Conservation (phyloP, 2,888 invertebrate species). For the Lumbricus terrestris region DNA sequence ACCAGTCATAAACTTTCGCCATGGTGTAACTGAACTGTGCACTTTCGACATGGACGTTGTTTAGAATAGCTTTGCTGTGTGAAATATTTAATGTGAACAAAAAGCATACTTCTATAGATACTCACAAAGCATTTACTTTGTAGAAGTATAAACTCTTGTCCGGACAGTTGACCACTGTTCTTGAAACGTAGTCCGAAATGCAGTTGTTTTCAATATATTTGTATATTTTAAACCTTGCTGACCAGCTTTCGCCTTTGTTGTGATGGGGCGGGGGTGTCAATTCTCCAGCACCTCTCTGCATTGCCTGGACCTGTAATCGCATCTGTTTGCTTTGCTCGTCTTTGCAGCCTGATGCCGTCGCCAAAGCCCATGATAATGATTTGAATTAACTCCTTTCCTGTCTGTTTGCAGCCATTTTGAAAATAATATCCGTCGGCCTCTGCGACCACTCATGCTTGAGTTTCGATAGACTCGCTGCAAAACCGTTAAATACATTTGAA, state of each 20-base stretch:
- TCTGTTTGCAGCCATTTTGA: neutral
- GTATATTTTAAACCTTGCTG: neutral
- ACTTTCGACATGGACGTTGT: neutral
- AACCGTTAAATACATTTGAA: neutral
- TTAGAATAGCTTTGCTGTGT: neutral
- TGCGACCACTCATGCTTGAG: neutral
- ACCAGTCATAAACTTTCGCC: neutral
- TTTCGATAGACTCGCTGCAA: neutral
- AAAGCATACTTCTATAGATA: neutral
- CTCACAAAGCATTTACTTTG: neutral
- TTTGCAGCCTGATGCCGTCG: neutral
- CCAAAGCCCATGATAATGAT: constrained; percentile 3
- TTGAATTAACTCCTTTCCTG: constrained; percentile 3
- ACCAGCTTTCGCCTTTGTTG: neutral
- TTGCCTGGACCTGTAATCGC: neutral
- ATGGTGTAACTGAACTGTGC: neutral
- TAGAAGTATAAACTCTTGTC: neutral
- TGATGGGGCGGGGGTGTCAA: no score
- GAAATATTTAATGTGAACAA: neutral
- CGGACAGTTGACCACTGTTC: neutral
- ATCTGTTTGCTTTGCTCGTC: neutral
- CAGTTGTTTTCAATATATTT: neutral
- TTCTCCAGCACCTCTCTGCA: neutral
- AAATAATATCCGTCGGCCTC: neutral
- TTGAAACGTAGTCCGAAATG: neutral